These are phyloP conservation scores for Coregonus sp. DNA, from an alignment of 2,797 vertebrate genomes.

Conservation along the genomic window DNA sequence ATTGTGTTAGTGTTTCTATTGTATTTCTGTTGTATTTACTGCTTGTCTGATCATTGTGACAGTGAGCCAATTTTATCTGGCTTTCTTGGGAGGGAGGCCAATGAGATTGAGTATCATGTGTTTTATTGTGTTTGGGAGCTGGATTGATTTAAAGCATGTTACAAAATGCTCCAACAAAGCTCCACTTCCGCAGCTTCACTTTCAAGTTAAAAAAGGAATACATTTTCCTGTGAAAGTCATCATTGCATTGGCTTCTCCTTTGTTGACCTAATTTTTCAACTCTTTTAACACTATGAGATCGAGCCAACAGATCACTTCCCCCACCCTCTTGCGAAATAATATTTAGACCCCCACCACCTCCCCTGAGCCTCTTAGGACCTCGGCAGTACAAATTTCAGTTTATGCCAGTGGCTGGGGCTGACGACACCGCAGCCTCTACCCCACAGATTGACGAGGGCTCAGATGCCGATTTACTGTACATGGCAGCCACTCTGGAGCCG, in stretches of 20 bases:
- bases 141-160: slow-evolving; percentile 49
- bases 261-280: slow-evolving; percentile 48
- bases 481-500: slow-evolving; percentile 99
- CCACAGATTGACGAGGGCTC: slow-evolving; percentile 98
- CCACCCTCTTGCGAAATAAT: slow-evolving; percentile 42
- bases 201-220: slow-evolving; percentile 58
- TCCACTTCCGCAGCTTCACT: slow-evolving; percentile 53
- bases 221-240: slow-evolving; percentile 62
- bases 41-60: neutral
- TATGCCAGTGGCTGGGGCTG: slow-evolving; percentile 89
- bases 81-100: slow-evolving; percentile 3
- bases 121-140: slow-evolving; percentile 17
- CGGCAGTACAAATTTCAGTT: slow-evolving; percentile 82
- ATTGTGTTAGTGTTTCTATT: neutral
- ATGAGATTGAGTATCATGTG: slow-evolving; percentile 9
- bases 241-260: slow-evolving; percentile 45
- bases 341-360: slow-evolving; percentile 48
- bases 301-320: slow-evolving; percentile 56
- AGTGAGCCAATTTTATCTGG: neutral
- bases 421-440: slow-evolving; percentile 88
- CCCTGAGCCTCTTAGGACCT: slow-evolving; percentile 67
- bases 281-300: slow-evolving; percentile 35
- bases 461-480: slow-evolving; percentile 98
- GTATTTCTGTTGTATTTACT: neutral
- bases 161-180: slow-evolving; percentile 51